These are phyloP conservation scores for Phaenicophaeus curvirostris DNA, from an alignment of 2,797 vertebrate species.

Conservation along the genomic window DNA sequence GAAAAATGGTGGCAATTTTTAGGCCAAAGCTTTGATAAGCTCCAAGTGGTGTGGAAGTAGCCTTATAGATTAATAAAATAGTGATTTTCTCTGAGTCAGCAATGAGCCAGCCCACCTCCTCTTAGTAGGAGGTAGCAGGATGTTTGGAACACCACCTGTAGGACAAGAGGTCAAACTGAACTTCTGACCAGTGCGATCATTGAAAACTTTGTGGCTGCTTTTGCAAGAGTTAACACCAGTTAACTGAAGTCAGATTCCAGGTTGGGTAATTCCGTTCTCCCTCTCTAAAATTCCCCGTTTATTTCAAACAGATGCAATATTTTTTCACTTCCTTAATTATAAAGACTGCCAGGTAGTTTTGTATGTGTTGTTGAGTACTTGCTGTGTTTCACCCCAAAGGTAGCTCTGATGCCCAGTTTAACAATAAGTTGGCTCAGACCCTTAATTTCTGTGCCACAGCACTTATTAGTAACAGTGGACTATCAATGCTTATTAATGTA, in stretches of 20 bases:
- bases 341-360: not conserved
- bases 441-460: not conserved
- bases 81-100: not conserved
- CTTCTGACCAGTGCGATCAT: not conserved
- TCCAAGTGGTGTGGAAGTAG: not conserved
- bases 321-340: slow-evolving; percentile 60
- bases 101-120: not conserved
- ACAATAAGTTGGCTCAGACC: not conserved
- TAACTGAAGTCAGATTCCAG: slow-evolving; percentile 28
- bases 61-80: not conserved
- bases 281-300: slow-evolving; percentile 64
- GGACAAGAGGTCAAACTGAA: not conserved
- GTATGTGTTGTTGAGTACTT: not conserved
- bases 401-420: not conserved
- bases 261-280: slow-evolving; percentile 66
- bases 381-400: not conserved
- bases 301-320: slow-evolving; percentile 55
- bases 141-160: not conserved
- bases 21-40: not conserved
- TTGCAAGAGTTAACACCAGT: slow-evolving; percentile 45
- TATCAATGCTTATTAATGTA: not conserved
- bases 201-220: slow-evolving; percentile 18
- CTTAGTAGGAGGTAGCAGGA: not conserved
- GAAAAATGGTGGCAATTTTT: not conserved
- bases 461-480: not conserved